Base-by-base conservation (phyloP, 1,140 invertebrate species). In the Acromyrmex charruanus region DNA sequence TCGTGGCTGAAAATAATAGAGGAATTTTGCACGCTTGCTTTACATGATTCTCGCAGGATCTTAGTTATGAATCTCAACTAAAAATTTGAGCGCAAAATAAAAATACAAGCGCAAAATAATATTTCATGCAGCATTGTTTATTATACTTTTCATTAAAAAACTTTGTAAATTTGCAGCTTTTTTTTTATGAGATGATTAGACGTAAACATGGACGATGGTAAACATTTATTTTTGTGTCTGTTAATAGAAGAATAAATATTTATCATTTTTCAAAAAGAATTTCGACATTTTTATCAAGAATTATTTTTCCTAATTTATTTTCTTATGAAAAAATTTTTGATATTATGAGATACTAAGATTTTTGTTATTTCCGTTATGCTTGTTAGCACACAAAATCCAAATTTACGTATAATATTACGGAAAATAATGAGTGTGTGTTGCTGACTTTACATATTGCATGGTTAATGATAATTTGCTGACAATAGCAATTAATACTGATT, bases 21-120 rank as follows among this genome's bases (percentile, higher is more conserved):
- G 69, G 39, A 49, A 84, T 75, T 84, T 84, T 59, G 4, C 7
- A 4, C 10, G 69, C 5, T 18, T 28, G n/a, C 25, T 74, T 9
- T 0, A 55, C 9, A 2, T 2, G 53, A 3, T 18, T 3, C 16
- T 25, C 16, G 25, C n/a, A 16, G 10, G 18, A 9, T 75, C 28
- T 59, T 74, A 44, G 21, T 61, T 53, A 25, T 4, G 69, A 74
- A 6, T 31, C 7, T 49, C 69, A 14, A 31, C 25, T 69, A 80
- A 51, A 84, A 75, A 18, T n/a, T 59, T 49, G 16, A 74, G 16
- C 10, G 25, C 25, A 25, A 25, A 25, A 25, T 25, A 25, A 14
- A 28, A n/a, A 28, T n/a, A 39, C 39, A 44, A 66, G 12, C 28
- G 39, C 31, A n/a, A 61, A 75, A 61, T 74, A 61, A 61, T 63